Conservation (phyloP, 2,797 vertebrate genomes). For the Schizopygopsis pylzovi region DNA sequence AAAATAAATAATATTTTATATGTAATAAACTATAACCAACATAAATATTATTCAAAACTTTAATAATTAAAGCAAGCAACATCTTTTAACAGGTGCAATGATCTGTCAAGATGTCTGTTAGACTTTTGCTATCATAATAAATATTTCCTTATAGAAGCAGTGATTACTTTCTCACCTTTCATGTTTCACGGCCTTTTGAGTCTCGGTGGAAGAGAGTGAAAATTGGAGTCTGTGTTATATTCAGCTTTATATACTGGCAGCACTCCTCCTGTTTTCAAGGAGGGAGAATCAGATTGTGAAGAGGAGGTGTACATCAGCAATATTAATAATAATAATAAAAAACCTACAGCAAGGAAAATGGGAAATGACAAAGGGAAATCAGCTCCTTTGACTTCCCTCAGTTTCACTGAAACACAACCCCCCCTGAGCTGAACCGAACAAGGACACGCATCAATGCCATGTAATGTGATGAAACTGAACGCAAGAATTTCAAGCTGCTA, state of each 20-base stretch:
- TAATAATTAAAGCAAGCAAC: neutral
- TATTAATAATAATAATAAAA: neutral
- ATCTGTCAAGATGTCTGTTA: neutral
- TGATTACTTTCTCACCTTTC: slow-evolving; percentile 36
- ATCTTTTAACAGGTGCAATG: neutral
- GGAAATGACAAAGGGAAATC: neutral
- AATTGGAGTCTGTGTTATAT: neutral
- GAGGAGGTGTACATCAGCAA: neutral
- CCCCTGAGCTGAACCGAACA: slow-evolving; percentile 1
- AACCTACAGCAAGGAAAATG: neutral
- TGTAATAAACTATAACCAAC: neutral
- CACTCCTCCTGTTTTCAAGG: slow-evolving; percentile 9
- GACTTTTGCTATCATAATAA: neutral
- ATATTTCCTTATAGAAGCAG: neutral
- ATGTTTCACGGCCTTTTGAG: slow-evolving; percentile 17
- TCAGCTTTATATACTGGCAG: slow-evolving; percentile 23
- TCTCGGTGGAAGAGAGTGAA: slow-evolving; percentile 4
- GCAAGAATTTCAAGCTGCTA: neutral
- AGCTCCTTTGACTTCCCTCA: neutral
- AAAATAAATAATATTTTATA: neutral
- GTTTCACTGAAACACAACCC: slow-evolving; percentile 1
- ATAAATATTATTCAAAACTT: neutral
- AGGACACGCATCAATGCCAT: neutral
- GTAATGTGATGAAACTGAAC: slow-evolving; percentile 21
- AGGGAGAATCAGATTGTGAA: slow-evolving; percentile 10